Evolutionary conservation across 2,113 vertebrate species (phyloP).

Genomic region (Ameiurus melas): DNA sequence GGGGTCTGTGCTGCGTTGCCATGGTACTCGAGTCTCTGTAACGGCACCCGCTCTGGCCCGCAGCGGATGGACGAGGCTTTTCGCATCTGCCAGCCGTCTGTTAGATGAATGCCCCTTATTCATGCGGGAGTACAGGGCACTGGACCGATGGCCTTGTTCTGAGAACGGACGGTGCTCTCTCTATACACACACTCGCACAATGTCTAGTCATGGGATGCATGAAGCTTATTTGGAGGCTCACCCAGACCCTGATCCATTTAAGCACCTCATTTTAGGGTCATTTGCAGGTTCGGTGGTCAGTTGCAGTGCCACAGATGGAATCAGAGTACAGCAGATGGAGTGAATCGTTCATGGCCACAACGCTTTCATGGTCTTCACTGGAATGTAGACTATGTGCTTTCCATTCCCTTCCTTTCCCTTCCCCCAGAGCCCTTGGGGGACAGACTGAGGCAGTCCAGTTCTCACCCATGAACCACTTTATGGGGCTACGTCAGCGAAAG

Average conservation of each 20-base stretch:
- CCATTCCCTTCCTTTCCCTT: neutral
- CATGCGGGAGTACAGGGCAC: slow-evolving; percentile 61
- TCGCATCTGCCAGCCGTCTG: slow-evolving; percentile 50
- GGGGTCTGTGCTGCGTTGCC: slow-evolving; percentile 42
- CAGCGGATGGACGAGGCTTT: slow-evolving; percentile 42
- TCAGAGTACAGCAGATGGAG: neutral
- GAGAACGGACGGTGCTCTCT: slow-evolving; percentile 18
- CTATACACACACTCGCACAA: neutral
- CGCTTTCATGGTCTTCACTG: slow-evolving; percentile 68
- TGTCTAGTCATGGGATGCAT: neutral
- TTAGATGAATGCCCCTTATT: slow-evolving; percentile 67
- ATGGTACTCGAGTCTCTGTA: slow-evolving; percentile 41
- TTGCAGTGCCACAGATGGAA: slow-evolving; percentile 1
- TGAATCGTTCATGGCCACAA: slow-evolving; percentile 23
- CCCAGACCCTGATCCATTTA: neutral
- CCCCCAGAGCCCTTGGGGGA: slow-evolving; percentile 50
- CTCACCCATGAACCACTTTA: slow-evolving; percentile 35
- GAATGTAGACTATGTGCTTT: slow-evolving; percentile 66
- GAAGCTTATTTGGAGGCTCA: neutral
- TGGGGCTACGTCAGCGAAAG: neutral
- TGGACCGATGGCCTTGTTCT: slow-evolving; percentile 60
- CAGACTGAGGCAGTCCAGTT: slow-evolving; percentile 46
- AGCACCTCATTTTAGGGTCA: slow-evolving; percentile 20
- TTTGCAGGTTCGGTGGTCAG: slow-evolving; percentile 10
- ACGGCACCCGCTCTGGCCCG: slow-evolving; percentile 25